Evolutionary conservation across 2,113 vertebrate genomes (phyloP).

Genomic region (Antechinus flavipes): DNA sequence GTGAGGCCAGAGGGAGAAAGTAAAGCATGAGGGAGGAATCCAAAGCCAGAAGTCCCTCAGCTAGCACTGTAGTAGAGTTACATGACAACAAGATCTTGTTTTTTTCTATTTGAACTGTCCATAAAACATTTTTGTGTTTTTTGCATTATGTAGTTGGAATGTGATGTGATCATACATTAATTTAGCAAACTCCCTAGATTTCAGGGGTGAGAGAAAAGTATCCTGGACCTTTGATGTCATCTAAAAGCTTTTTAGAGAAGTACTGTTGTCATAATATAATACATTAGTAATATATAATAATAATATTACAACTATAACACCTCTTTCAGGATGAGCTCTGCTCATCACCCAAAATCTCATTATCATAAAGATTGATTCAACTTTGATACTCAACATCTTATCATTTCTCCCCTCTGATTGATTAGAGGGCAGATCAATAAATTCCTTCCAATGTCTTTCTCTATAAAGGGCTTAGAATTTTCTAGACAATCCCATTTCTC

Average conservation of each 20-base stretch:
- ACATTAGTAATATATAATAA: too few species aligned
- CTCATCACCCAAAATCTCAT: not conserved
- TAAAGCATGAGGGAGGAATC: not conserved
- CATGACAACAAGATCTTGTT: not conserved
- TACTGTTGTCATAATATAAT: too few species aligned
- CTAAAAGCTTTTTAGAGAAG: not conserved
- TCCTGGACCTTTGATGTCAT: not conserved
- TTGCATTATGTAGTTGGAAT: not conserved
- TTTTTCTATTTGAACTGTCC: not conserved
- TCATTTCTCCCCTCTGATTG: not conserved
- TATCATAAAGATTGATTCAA: not conserved
- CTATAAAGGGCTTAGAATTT: not conserved
- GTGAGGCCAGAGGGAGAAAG: not conserved
- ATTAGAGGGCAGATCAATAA: not conserved
- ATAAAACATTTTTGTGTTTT: not conserved
- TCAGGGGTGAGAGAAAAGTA: not conserved
- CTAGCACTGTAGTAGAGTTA: not conserved
- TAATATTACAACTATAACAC: not conserved
- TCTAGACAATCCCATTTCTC: not conserved
- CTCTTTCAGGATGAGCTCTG: not conserved
- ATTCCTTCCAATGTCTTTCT: not conserved
- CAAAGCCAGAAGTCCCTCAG: not conserved
- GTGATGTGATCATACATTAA: not conserved
- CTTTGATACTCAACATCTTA: not conserved
- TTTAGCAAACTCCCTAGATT: not conserved